phyloP scores from a whole-genome alignment of 1,140 invertebrate species.

The Drosophila sechellia region DNA sequence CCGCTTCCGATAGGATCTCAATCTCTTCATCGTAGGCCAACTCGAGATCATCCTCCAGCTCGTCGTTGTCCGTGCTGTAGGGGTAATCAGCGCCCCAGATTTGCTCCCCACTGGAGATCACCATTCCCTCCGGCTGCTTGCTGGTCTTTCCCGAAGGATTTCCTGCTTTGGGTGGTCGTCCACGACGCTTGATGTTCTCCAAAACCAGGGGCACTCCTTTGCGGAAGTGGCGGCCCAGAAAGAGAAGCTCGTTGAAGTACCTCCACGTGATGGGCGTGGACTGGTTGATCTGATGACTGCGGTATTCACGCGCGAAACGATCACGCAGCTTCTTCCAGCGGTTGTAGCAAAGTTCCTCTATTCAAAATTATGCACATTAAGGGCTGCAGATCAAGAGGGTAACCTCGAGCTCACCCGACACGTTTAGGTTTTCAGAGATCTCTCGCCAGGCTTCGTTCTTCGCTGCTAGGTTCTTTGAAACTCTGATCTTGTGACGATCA shows the following conservation, averaged over 20 bases:
- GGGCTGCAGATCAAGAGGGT: background rate
- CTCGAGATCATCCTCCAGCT: conserved; percentile 51
- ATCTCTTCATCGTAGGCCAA: conserved; percentile 52
- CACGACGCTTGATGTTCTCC: conserved; percentile 64
- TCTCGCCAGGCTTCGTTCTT: conserved; percentile 75
- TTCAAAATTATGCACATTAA: background rate
- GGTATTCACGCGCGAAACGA: conserved; percentile 76
- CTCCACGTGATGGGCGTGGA: conserved; percentile 60
- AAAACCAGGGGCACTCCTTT: conserved; percentile 68
- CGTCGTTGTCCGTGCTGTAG: conserved; percentile 68
- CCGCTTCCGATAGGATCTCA: conserved; percentile 51
- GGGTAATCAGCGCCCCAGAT: conserved; percentile 68
- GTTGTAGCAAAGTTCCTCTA: conserved; percentile 74
- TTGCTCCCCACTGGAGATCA: conserved; percentile 33
- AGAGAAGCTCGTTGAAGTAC: conserved; percentile 69
- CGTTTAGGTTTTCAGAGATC: conserved; percentile 65
- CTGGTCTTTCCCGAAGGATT: background rate
- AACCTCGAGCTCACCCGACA: conserved; percentile 52
- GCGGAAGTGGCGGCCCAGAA: conserved; percentile 67
- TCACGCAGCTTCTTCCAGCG: conserved; percentile 79
- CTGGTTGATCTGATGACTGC: conserved; percentile 67
- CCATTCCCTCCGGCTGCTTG: conserved; percentile 1
- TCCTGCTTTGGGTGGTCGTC: conserved; percentile 51
- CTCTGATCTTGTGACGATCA: conserved; percentile 69
- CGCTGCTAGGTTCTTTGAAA: conserved; percentile 74